These are phyloP conservation scores for Morpho helenor DNA, from an alignment of 2,888 invertebrate species.

Conservation along the genomic window DNA sequence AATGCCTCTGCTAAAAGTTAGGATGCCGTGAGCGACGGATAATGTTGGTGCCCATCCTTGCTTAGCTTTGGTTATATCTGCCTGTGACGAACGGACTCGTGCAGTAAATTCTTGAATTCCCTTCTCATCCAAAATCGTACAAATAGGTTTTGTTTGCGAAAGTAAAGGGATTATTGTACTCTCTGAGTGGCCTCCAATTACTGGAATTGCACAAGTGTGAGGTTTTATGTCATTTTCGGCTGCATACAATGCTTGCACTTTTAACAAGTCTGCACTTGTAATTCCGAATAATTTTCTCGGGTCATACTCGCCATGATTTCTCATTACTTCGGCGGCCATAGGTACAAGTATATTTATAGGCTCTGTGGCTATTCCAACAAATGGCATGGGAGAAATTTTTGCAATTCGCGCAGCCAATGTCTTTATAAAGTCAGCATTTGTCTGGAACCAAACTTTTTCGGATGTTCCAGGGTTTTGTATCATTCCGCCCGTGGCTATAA, in stretches of 20 bases:
- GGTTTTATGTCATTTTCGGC: slow-evolving; percentile 81
- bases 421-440: slow-evolving; percentile 61
- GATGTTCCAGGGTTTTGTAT: slow-evolving; percentile 80
- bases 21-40: slow-evolving; percentile 82
- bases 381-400: slow-evolving; percentile 49
- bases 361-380: slow-evolving; percentile 64
- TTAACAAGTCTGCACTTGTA: slow-evolving; percentile 84
- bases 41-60: slow-evolving; percentile 79
- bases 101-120: slow-evolving; percentile 49
- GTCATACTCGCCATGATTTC: slow-evolving; percentile 72
- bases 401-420: slow-evolving; percentile 45
- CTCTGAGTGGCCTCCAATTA: slow-evolving; percentile 87
- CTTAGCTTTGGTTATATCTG: slow-evolving; percentile 81
- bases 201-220: slow-evolving; percentile 83
- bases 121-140: slow-evolving; percentile 61
- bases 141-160: slow-evolving; percentile 82
- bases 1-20: slow-evolving; percentile 77
- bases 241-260: slow-evolving; percentile 88
- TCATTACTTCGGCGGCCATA: slow-evolving; percentile 63
- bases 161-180: slow-evolving; percentile 88
- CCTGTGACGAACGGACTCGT: slow-evolving; percentile 66
- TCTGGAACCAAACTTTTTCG: slow-evolving; percentile 78
- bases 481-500: slow-evolving; percentile 83
- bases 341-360: slow-evolving; percentile 67
- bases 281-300: slow-evolving; percentile 85